Conservation (phyloP, 2,113 vertebrate genomes). For the Solea senegalensis region DNA sequence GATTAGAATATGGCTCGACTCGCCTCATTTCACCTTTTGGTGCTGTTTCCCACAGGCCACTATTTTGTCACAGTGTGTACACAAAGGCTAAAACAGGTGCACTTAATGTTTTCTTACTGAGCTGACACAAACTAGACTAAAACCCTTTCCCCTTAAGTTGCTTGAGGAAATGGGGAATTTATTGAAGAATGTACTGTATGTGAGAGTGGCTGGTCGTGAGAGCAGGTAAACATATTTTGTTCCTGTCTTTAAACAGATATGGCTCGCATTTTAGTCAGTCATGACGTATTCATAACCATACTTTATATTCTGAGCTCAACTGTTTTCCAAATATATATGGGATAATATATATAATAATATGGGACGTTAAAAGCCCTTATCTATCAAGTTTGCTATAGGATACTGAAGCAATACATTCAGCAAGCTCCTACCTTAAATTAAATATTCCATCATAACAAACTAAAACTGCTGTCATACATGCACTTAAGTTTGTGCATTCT, state of each 20-base stretch:
- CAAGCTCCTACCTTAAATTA: too few relatives aligned
- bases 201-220: too few relatives aligned
- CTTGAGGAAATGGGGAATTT: neutral
- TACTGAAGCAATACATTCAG: too few relatives aligned
- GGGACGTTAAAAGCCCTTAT: neutral
- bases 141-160: neutral
- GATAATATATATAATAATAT: too few relatives aligned
- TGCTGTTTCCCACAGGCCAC: conserved; percentile 47
- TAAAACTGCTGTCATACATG: too few relatives aligned
- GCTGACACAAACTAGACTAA: conserved; percentile 7
- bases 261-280: conserved; percentile 43
- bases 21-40: conserved; percentile 50
- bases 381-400: neutral
- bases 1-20: conserved; percentile 56
- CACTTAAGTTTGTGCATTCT: too few relatives aligned
- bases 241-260: neutral
- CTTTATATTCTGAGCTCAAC: conserved; percentile 34
- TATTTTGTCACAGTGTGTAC: conserved; percentile 9
- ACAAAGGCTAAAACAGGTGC: conserved; percentile 22
- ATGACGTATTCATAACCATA: conserved; percentile 45
- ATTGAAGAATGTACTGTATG: too few relatives aligned
- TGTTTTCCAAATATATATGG: neutral
- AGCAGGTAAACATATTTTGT: too few relatives aligned
- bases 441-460: too few relatives aligned
- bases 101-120: conserved; percentile 19